Base-by-base conservation (phyloP, 2,888 invertebrate species). In the Philopedon plagiatum region DNA sequence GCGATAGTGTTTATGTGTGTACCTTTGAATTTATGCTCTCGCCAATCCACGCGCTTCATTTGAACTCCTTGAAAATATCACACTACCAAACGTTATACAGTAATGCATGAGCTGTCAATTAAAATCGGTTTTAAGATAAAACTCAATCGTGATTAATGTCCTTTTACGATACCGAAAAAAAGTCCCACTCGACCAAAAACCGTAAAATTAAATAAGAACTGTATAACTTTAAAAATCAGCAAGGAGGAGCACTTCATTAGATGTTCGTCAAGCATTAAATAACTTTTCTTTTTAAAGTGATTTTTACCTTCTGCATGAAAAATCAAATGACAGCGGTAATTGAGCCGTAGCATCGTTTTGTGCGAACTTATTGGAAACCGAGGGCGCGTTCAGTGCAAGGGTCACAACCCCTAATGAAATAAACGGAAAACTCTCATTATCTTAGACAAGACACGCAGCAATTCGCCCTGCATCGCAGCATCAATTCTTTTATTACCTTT, bases 391-490 rank as follows among this genome's bases (percentile, higher is more conserved):
- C 63, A 26, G 32, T 74, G 71, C 74, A 74, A 74, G 71, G 74
- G 74, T 71, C 71, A 74, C 74, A 71, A 62, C 71, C 74, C 68
- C 65, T 74, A 74, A 74, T 71, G 67, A 74, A 74, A 74, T 74
- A 74, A 74, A 74, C 74, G 74, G 74, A 74, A 74, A 74, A 69
- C 62, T 74, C 74, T 74, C 74, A 74, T 74, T 74, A 74, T 74
- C 74, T 74, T 74, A 68, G 71, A 68, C 71, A 74, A 71, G 68
- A 71, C 71, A 74, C 74, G 64, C 74, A 74, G 74, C 71, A 41
- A 67, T 67, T 51, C 67, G 46, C 65, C 61, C 60, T 70, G 69
- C 65, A 60, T 67, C 62, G 49, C 60, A 60, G 54, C 61, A 54
- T 67, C 71, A 71, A 67, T 67, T 34, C 67, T 37, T 71, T 71